Percentiles rank a stretch among this genome's conserved stretches.
phyloP scores from a whole-genome alignment of 2,888 invertebrate species.

The Slavum lentiscoides region DNA sequence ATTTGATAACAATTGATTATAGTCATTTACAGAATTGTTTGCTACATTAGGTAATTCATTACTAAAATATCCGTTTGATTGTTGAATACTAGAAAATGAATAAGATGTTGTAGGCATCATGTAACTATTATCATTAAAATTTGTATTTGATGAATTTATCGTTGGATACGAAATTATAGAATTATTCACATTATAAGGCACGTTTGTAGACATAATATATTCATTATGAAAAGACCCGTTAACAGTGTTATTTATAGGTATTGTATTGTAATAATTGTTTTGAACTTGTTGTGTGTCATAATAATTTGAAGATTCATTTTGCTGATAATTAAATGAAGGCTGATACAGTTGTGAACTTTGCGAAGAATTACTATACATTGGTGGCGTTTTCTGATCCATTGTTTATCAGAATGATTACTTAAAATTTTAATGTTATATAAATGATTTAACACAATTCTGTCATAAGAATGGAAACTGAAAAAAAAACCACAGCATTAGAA shows the following conservation, averaged over 20 bases:
- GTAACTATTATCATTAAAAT: background rate
- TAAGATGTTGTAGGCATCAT: background rate
- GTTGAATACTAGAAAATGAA: conserved; percentile 8
- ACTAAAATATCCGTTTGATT: background rate
- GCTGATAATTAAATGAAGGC: conserved; percentile 4
- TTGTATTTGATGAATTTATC: background rate
- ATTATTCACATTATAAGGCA: background rate
- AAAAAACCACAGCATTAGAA: background rate
- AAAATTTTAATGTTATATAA: background rate
- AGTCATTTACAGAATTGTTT: conserved; percentile 3
- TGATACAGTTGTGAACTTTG: background rate
- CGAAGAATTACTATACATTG: background rate
- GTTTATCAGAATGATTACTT: background rate
- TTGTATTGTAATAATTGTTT: conserved; percentile 21
- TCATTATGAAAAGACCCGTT: conserved; percentile 2
- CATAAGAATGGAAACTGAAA: conserved; percentile 8
- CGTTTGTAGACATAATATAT: background rate
- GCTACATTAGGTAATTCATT: background rate
- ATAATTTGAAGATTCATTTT: background rate
- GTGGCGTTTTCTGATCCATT: background rate
- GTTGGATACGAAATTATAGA: background rate
- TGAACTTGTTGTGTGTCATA: conserved; percentile 6
- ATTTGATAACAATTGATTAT: conserved; percentile 12
- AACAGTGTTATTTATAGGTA: background rate
- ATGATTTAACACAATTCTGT: background rate